Base-by-base conservation (phyloP, 2,113 vertebrate genomes). In the Rhadina sibilatrix region DNA sequence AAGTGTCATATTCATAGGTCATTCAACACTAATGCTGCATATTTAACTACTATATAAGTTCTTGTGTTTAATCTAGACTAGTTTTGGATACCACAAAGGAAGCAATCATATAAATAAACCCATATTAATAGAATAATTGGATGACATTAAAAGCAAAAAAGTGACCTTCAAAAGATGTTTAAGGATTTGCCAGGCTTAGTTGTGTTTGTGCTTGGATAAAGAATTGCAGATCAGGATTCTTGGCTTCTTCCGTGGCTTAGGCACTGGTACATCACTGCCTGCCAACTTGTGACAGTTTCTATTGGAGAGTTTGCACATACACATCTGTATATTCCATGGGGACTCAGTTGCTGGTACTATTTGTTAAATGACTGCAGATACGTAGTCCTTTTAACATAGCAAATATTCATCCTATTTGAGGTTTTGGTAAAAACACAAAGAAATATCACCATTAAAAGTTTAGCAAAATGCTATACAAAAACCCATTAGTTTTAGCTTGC, bases 121-220 rank as follows among this genome's bases (percentile, higher is more conserved):
- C 1, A 1, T 47, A 57, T 76, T 89, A 84, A 71, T 60, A 49
- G n/a, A 82, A 71, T 89, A 84, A 60, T 53, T 68, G 14, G 3
- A 15, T 94, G 72, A 72, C 37, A 82, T 91, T 96, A 92, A 87
- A 89, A 91, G 25, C 31, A 38, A n/a, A n/a, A n/a, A n/a, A n/a
- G n/a, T 93, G 81, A 69, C 53, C 37, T 91, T 91, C 65, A 61
- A 68, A 92, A 78, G 27, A 5, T 78, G 18, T 69, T 86, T 80
- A 85, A 83, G 69, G 53, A 37, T 87, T 92, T 81, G 19, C 44
- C 42, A 54, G 53, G 22, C 56, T 68, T 87, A 56, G 14, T 47
- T 89, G n/a, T 87, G 27, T 56, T 89, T 91, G 64, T 81, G 30
- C 40, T 89, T 84, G 54, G 20, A 75, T 53, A 40, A 84, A 61